Conservation (phyloP, 2,888 invertebrate species). For the Argynnis bischoffii region DNA sequence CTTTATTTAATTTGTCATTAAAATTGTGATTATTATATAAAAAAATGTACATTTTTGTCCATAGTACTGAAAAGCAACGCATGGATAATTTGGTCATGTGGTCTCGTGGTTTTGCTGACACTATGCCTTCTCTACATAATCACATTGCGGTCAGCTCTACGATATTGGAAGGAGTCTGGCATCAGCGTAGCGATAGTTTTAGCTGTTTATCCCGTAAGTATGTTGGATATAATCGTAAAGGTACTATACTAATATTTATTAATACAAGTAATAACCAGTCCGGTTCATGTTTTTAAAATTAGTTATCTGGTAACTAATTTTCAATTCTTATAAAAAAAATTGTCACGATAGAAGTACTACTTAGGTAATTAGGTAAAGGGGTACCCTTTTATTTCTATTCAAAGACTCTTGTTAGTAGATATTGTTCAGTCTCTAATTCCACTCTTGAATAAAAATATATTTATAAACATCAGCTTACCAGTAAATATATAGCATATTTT, state of each 20-base stretch:
- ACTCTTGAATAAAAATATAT: too few species aligned
- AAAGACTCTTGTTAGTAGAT: too few species aligned
- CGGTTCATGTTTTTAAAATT: too few species aligned
- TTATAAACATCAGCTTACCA: too few species aligned
- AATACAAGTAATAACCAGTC: too few species aligned
- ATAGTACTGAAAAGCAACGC: conserved; percentile 83
- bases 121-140: conserved; percentile 78
- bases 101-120: conserved; percentile 72
- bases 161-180: conserved; percentile 76
- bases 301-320: too few species aligned
- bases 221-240: neutral
- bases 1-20: neutral
- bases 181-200: conserved; percentile 81
- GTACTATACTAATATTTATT: neutral
- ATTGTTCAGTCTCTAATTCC: too few species aligned
- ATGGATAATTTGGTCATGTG: conserved; percentile 78
- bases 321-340: too few species aligned
- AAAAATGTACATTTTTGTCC: conserved; percentile 2
- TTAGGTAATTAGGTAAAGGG: too few species aligned
- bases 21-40: neutral
- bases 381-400: too few species aligned
- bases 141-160: conserved; percentile 79
- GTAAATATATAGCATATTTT: too few species aligned
- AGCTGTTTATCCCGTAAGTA: conserved; percentile 85
- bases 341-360: too few species aligned